Base-by-base conservation (phyloP, 2,888 invertebrate species). In the Apocheima hispidaria region DNA sequence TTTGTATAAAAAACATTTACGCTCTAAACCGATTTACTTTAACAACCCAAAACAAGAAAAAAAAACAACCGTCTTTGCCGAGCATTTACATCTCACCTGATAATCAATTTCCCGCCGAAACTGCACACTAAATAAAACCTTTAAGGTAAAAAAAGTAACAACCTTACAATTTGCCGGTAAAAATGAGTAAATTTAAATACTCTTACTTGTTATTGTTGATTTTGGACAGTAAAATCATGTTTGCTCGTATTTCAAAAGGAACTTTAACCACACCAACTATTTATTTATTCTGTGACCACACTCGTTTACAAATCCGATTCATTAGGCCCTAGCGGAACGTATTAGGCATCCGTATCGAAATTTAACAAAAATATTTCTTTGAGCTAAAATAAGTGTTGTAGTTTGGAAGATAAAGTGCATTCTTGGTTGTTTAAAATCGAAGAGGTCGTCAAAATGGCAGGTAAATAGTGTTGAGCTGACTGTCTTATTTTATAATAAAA, bases 91-190 rank as follows among this genome's bases (percentile, higher is more conserved):
- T 59, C 20, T 48, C 82, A 86, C 78, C 78, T 81, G 78, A 81
- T 88, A 89, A 89, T 89, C 88, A 88, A 88, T 90, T 88, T 75
- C 68, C 86, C 84, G 81, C 85, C 84, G 80, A 84, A 82, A 80
- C 72, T 77, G 69, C 69, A 78, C 73, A 75, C 68, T 23, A 30
- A 40, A 51, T 51, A 51, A 40, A 40, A 40, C 74, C 46, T 46
- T 46, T 18, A 18, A 18, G 16, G 28, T 20, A 68, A 72, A 73
- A 69, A 62, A 67, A 62, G 57, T 65, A 59, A 75, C 75, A 73
- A 77, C 66, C 14, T 66, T 71, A 61, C 28, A 12, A 48, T 63
- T 63, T 68, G 57, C 69, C 12, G 36, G 5, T 41, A 35, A 68
- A 65, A 58, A 63, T 60, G n/a, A 10, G 48, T 35, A 35, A 51